Evolutionary conservation across 2,888 invertebrate genomes (phyloP).

Genomic region (Formica aserva): DNA sequence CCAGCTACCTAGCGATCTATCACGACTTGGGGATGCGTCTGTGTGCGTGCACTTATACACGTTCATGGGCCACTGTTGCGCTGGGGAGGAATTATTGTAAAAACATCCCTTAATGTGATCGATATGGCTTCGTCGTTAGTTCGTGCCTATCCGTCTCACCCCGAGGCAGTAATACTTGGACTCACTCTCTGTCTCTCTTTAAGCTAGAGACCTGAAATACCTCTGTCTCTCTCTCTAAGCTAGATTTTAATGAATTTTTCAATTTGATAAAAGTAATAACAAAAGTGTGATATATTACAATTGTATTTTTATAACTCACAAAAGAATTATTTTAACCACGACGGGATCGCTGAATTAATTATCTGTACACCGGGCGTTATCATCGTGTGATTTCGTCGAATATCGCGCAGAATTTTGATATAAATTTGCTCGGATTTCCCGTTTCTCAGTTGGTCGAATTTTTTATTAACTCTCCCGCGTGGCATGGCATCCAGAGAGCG

Average conservation of each 20-base stretch:
- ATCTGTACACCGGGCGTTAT: neutral
- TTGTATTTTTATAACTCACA: neutral
- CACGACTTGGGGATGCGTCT: conserved; percentile 45
- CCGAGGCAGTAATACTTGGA: neutral
- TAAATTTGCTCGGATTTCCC: conserved; percentile 48
- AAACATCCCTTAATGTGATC: conserved; percentile 83
- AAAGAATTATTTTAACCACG: neutral
- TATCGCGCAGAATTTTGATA: conserved; percentile 12
- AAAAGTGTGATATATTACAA: neutral
- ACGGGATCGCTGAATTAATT: conserved; percentile 33
- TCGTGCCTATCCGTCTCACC: conserved; percentile 41
- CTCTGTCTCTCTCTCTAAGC: too few species aligned
- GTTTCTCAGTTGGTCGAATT: conserved; percentile 30
- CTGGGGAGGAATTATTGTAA: conserved; percentile 81
- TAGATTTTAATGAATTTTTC: neutral
- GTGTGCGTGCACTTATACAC: conserved; percentile 49
- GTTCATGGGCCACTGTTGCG: conserved; percentile 62
- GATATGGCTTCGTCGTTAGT: conserved; percentile 75
- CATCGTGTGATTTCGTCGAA: conserved; percentile 9
- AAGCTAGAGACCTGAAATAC: neutral
- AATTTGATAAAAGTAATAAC: neutral
- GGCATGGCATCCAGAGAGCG: conserved; percentile 47
- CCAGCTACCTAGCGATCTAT: conserved; percentile 64
- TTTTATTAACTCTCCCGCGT: conserved; percentile 58
- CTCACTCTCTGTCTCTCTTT: conserved; percentile 6